Conservation (phyloP, 2,797 vertebrate genomes). For the Poeciliopsis presidionis region DNA sequence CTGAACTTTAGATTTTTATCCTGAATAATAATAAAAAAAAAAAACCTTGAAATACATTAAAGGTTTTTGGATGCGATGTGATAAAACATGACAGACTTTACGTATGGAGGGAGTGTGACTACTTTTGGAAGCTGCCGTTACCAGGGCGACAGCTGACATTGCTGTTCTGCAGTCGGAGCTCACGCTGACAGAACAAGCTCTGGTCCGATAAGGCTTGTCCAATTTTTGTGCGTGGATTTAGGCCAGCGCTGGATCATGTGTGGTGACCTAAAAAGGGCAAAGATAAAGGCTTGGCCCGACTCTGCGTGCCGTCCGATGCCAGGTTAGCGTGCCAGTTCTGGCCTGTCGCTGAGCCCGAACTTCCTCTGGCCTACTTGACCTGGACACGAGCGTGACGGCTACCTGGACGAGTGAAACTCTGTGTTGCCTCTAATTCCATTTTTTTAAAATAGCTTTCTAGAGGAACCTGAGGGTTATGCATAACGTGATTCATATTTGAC, state of each 20-base stretch:
- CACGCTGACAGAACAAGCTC: background rate
- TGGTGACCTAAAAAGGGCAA: slow-evolving; percentile 16
- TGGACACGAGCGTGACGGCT: background rate
- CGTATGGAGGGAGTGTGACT: background rate
- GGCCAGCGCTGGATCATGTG: slow-evolving; percentile 8
- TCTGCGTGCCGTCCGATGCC: background rate
- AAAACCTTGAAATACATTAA: background rate
- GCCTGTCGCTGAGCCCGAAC: background rate
- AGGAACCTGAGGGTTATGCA: background rate
- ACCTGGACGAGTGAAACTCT: background rate
- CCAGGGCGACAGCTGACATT: background rate
- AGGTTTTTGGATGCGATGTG: background rate
- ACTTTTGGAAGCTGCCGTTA: background rate
- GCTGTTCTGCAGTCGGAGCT: background rate
- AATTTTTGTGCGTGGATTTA: slow-evolving; percentile 5
- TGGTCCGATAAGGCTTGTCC: background rate
- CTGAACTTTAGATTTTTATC: background rate
- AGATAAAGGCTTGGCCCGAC: slow-evolving; percentile 8
- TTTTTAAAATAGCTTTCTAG: background rate
- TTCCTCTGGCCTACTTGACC: background rate
- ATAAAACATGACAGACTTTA: background rate
- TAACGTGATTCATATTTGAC: background rate
- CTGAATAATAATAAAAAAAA: background rate
- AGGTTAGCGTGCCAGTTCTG: slow-evolving; percentile 1
- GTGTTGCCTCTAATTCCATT: background rate